Conservation (phyloP, 1,140 invertebrate species). For the Yoshiicerus persimilis region DNA sequence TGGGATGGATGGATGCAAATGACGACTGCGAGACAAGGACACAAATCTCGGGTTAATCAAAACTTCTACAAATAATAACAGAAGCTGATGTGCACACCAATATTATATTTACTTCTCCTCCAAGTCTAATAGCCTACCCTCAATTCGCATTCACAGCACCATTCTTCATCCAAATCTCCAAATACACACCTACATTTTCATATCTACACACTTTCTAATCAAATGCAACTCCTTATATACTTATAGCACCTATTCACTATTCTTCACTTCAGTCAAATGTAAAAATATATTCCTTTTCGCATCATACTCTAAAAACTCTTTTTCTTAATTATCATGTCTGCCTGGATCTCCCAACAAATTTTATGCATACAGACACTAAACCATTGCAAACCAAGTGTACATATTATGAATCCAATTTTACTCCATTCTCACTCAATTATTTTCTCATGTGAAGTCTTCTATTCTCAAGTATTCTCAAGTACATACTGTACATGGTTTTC, state of each 20-base stretch:
- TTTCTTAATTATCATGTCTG: not conserved
- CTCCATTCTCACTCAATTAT: too few relatives aligned
- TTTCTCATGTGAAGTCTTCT: too few relatives aligned
- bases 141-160: not conserved
- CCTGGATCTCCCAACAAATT: too few relatives aligned
- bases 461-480: too few relatives aligned
- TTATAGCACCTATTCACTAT: not conserved
- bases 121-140: not conserved
- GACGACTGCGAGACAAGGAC: not conserved
- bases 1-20: not conserved
- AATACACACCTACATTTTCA: not conserved
- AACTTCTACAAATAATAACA: not conserved
- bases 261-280: not conserved
- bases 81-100: not conserved
- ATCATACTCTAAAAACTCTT: too few relatives aligned
- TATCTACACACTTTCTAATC: not conserved
- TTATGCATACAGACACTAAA: too few relatives aligned
- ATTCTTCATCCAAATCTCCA: not conserved
- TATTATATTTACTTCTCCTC: not conserved
- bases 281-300: too few relatives aligned
- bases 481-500: too few relatives aligned
- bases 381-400: too few relatives aligned
- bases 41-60: conserved; percentile 12
- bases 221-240: not conserved
- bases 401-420: too few relatives aligned